These are phyloP conservation scores for Oncopodura yosiiana DNA, from an alignment of 1,140 invertebrate genomes.

Conservation along the genomic window DNA sequence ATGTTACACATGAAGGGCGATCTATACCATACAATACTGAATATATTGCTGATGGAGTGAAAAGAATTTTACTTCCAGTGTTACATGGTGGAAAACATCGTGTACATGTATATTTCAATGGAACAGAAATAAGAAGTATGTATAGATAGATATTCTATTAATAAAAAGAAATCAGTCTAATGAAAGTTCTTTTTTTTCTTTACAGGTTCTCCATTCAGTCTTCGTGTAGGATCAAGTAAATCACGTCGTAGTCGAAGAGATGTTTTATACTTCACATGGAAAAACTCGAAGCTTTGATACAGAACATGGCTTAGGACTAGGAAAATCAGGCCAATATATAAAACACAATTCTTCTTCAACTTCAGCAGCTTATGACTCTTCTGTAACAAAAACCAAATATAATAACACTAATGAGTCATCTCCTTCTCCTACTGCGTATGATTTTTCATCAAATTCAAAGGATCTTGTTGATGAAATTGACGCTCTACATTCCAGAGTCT, in stretches of 20 bases:
- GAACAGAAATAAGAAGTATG: slow-evolving; percentile 85
- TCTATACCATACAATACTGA: slow-evolving; percentile 74
- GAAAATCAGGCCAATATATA: not conserved
- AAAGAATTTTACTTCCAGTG: slow-evolving; percentile 81
- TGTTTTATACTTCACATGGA: slow-evolving; percentile 13
- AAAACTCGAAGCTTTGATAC: slow-evolving; percentile 34
- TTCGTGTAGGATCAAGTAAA: slow-evolving; percentile 40
- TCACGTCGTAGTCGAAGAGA: slow-evolving; percentile 24
- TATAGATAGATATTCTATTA: not conserved
- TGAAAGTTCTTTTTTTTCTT: slow-evolving; percentile 18
- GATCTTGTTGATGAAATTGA: too few species aligned
- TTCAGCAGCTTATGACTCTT: not conserved
- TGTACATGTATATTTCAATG: slow-evolving; percentile 90
- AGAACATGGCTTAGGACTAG: slow-evolving; percentile 9
- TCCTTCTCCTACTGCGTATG: not conserved
- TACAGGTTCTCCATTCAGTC: slow-evolving; percentile 50
- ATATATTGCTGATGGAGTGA: slow-evolving; percentile 67
- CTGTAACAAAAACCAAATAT: too few species aligned
- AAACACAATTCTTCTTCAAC: not conserved
- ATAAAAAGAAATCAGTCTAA: slow-evolving; percentile 2
- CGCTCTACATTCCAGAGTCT: too few species aligned
- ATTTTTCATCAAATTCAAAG: slow-evolving; percentile 13
- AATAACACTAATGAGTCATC: too few species aligned
- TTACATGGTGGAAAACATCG: slow-evolving; percentile 81
- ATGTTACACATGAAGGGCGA: slow-evolving; percentile 61